These are phyloP conservation scores for Monodelphis domestica DNA, from an alignment of 2,797 vertebrate genomes.

Conservation along the genomic window DNA sequence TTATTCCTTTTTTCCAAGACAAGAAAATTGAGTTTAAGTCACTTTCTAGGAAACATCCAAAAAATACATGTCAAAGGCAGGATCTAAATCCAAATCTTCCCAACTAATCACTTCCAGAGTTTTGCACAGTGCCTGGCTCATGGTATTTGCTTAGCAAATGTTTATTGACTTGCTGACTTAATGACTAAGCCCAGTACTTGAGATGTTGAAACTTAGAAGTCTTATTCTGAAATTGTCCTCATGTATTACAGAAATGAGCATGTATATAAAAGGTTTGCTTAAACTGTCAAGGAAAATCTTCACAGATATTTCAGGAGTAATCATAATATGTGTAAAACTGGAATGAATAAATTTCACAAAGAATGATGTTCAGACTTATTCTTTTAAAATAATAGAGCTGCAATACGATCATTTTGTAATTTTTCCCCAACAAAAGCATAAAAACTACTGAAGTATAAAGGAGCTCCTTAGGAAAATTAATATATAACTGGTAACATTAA, in stretches of 20 bases:
- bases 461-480: conserved; percentile 14
- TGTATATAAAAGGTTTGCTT: background rate
- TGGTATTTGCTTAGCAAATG: background rate
- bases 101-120: background rate
- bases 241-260: background rate
- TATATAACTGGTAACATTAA: background rate
- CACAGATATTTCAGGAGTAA: background rate
- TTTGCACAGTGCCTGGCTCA: background rate
- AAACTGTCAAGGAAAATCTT: background rate
- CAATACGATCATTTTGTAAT: background rate
- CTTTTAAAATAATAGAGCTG: background rate
- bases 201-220: background rate
- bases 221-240: background rate
- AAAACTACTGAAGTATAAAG: background rate
- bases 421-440: background rate
- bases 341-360: background rate
- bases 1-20: background rate
- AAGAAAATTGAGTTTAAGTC: background rate
- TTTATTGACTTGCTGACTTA: background rate
- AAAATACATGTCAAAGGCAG: background rate
- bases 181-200: background rate
- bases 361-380: background rate
- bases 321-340: accelerated
- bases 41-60: background rate
- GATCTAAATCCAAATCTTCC: background rate